phyloP scores from a whole-genome alignment of 2,888 invertebrate species.

The Geophilus truncorum region DNA sequence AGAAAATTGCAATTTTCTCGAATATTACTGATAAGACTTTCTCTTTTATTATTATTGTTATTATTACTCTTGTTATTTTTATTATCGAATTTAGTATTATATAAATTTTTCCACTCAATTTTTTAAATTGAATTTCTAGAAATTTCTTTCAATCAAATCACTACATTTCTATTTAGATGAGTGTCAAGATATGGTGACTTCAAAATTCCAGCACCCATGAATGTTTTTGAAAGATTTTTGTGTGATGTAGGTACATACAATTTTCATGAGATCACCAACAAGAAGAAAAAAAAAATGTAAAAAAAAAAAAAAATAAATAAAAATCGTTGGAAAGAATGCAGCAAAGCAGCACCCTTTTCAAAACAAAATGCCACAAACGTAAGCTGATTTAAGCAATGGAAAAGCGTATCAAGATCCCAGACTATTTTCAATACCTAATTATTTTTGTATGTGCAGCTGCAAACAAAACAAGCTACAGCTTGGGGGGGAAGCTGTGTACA shows the following conservation, averaged over 20 bases:
- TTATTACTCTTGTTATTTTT: neutral
- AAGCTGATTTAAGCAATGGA: constrained; percentile 1
- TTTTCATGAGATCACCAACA: neutral
- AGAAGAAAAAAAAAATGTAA: neutral
- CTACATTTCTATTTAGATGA: neutral
- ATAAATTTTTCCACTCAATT: too few relatives aligned
- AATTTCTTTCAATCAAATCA: neutral
- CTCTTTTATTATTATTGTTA: neutral
- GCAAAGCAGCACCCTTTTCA: neutral
- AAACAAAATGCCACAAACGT: neutral
- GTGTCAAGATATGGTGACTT: neutral
- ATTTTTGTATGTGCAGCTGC: constrained; percentile 16
- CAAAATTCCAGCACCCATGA: neutral
- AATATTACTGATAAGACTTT: neutral
- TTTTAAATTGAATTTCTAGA: too few relatives aligned
- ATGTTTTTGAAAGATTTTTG: neutral
- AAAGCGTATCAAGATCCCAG: neutral
- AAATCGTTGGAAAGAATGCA: constrained; percentile 12
- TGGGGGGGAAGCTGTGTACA: too few relatives aligned
- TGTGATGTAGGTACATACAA: neutral
- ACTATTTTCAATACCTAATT: constrained; percentile 5
- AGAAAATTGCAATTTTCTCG: constrained; percentile 13
- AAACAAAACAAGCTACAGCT: neutral
- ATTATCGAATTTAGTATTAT: too few relatives aligned
- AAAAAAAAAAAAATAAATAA: neutral